Conservation (phyloP, 2,888 invertebrate species). For the Himalopsyche tibetana region DNA sequence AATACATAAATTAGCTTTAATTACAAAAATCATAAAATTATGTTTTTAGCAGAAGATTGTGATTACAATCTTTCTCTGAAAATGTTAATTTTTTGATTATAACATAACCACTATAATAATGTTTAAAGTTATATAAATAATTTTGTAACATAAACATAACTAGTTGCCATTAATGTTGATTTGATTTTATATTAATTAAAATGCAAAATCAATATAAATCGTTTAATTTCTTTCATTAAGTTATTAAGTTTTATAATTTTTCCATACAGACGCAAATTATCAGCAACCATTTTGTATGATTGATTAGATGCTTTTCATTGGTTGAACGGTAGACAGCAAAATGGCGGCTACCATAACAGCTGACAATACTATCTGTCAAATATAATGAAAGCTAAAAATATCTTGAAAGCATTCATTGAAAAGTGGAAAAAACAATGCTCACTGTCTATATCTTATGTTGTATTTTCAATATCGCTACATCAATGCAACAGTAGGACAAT, state of each 20-base stretch:
- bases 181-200: not conserved
- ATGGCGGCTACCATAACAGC: not conserved
- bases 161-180: conserved; percentile 30
- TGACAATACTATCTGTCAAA: not conserved
- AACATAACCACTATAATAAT: conserved; percentile 1
- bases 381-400: no score
- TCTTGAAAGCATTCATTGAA: no score
- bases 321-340: not conserved
- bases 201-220: not conserved
- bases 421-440: no score
- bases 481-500: no score
- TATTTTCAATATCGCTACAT: no score
- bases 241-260: not conserved
- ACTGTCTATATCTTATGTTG: no score
- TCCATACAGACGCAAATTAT: not conserved
- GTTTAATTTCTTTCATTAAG: not conserved
- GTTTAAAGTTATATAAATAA: conserved; percentile 1
- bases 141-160: not conserved
- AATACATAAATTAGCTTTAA: conserved; percentile 15
- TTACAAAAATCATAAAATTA: not conserved
- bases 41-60: not conserved
- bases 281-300: not conserved
- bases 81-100: not conserved
- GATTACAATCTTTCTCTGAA: not conserved
- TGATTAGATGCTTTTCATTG: not conserved